Base-by-base conservation (phyloP, 2,113 vertebrate species). In the Protomyctophum bolini region DNA sequence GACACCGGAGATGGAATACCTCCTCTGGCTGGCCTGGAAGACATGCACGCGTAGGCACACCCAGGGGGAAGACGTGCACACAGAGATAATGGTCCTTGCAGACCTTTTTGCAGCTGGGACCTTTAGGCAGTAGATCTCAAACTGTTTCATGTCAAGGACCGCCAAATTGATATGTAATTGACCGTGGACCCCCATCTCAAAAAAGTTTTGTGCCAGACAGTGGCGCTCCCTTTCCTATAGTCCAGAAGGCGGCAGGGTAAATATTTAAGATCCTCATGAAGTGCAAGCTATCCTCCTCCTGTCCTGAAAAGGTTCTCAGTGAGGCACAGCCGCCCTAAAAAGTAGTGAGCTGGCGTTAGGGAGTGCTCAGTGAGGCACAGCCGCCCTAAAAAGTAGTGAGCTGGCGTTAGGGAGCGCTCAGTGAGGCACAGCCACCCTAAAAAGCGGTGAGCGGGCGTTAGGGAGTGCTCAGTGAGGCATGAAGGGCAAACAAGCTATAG, bases 201-300 rank as follows among this genome's bases (percentile, higher is more conserved):
- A 41, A 41, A 41, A 2, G 33, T 41, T 41, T 41, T 41, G 33
- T 41, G 3, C 33, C 33, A 41, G 33, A 41, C 21, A n/a, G n/a
- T n/a, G n/a, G 66, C 48, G 21, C 68, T 82, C 46, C 50, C 50
- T 73, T 70, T 48, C 56, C 63, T 33, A 55, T 57, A 70, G 64
- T 51, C 73, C 52, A 41, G 14, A 50, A 79, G 71, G 81, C 72
- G 72, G 75, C 51, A 72, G 64, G 59, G 57, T 89, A 80, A 89
- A 91, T 90, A 90, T 90, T 89, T 90, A 82, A 90, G 89, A 79
- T 66, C 57, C 45, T 86, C 52, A 66, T 76, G 73, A 81, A 88
- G 70, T 69, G 73, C 66, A 66, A 70, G 70, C 69, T 72, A 50
- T 82, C 61, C 59, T 62, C 33, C 72, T 62, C 33, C 72, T 80